Percentiles rank a stretch among this genome's conserved stretches.
Conservation (phyloP, 2,113 vertebrate genomes). For the Larimichthys crocea region DNA sequence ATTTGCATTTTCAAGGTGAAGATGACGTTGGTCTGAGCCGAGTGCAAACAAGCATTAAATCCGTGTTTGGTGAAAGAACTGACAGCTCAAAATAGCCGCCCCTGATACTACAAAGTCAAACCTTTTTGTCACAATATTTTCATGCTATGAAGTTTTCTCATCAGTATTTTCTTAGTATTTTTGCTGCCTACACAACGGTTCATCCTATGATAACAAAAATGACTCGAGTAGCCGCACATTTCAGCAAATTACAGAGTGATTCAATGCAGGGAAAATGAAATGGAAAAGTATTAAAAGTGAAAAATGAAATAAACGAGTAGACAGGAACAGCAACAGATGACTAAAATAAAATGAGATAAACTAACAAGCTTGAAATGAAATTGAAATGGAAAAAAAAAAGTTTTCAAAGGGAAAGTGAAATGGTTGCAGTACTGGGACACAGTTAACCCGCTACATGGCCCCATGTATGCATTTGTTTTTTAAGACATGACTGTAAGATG, state of each 20-base stretch:
- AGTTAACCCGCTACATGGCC: neutral
- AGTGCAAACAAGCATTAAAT: neutral
- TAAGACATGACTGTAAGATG: neutral
- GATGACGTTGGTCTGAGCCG: conserved; percentile 9
- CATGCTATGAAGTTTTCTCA: neutral
- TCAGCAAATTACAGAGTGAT: conserved; percentile 20
- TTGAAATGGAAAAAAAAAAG: neutral
- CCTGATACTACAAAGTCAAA: neutral
- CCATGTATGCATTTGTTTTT: neutral
- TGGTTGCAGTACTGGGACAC: neutral
- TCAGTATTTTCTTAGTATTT: neutral
- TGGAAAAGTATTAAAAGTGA: conserved; percentile 5
- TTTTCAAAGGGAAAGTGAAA: conserved; percentile 7
- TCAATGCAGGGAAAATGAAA: conserved; percentile 11
- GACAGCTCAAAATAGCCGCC: neutral
- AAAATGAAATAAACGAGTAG: neutral
- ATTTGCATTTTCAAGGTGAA: conserved; percentile 23
- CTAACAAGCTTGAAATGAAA: conserved; percentile 46
- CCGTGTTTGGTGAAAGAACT: neutral
- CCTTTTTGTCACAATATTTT: neutral
- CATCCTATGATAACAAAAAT: conserved; percentile 10
- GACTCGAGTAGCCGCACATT: neutral
- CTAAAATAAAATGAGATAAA: conserved; percentile 10
- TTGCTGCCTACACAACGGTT: neutral
- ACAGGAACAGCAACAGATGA: conserved; percentile 25